A percentile compares a stretch with the other conserved stretches of the same genome.
Evolutionary conservation across 2,113 vertebrate species (phyloP).

Genomic region (Lichenostomus cassidix): DNA sequence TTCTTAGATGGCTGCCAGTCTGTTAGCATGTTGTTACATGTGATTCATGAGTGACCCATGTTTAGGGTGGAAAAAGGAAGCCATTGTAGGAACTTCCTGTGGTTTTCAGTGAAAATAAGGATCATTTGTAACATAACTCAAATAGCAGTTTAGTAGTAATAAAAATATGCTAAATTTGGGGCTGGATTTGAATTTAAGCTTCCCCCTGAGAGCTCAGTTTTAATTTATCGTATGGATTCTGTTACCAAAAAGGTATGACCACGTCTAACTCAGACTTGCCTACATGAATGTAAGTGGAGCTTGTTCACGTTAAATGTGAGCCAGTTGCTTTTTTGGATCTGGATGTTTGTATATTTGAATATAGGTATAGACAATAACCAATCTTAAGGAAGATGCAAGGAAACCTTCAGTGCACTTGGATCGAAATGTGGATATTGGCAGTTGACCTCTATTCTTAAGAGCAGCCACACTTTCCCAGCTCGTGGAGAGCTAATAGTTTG

Average conservation of each 20-base stretch:
- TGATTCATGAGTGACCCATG: background rate
- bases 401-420: background rate
- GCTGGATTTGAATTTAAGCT: background rate
- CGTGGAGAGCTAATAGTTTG: background rate
- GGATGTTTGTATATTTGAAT: background rate
- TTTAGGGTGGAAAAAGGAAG: background rate
- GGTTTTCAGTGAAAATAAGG: background rate
- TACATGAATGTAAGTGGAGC: background rate
- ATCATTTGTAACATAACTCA: background rate
- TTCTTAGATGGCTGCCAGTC: background rate
- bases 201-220: background rate
- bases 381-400: background rate
- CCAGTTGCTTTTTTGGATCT: background rate
- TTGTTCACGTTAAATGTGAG: background rate
- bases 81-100: background rate
- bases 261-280: background rate
- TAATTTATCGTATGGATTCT: background rate
- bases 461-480: background rate
- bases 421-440: background rate
- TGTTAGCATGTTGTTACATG: background rate
- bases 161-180: background rate
- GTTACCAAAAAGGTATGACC: background rate
- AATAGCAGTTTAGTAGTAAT: background rate
- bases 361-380: background rate
- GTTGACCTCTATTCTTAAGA: background rate